Conservation (phyloP, 2,113 vertebrate species). For the Labeo catla region DNA sequence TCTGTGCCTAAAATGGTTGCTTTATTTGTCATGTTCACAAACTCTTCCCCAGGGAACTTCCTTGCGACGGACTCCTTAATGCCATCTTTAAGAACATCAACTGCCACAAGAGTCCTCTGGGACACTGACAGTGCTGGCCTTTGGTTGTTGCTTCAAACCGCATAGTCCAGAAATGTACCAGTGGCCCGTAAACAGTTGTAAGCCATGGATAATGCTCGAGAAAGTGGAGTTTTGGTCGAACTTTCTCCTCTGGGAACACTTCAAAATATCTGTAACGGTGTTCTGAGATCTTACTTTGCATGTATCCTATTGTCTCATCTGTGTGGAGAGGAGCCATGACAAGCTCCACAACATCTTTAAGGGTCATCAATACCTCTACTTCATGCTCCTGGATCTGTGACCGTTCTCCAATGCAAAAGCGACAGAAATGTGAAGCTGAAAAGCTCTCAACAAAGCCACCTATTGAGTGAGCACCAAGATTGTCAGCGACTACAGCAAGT, state of each 20-base stretch:
- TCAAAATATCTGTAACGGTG: slow-evolving; percentile 33
- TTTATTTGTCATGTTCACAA: slow-evolving; percentile 11
- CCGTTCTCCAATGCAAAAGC: slow-evolving; percentile 41
- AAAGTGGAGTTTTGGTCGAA: slow-evolving; percentile 15
- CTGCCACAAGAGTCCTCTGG: neutral
- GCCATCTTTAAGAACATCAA: neutral
- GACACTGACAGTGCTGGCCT: slow-evolving; percentile 10
- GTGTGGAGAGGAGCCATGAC: slow-evolving; percentile 34
- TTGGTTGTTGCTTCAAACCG: neutral
- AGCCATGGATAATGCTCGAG: slow-evolving; percentile 23
- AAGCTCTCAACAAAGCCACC: slow-evolving; percentile 54
- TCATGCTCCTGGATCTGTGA: slow-evolving; percentile 31
- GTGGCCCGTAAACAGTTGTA: slow-evolving; percentile 1
- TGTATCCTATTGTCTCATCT: slow-evolving; percentile 33
- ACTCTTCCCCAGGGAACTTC: neutral
- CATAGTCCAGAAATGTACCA: neutral
- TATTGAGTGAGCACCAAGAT: slow-evolving; percentile 45
- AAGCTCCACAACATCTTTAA: slow-evolving; percentile 48
- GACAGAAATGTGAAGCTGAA: slow-evolving; percentile 28
- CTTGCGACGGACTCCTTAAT: neutral
- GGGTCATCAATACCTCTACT: slow-evolving; percentile 45
- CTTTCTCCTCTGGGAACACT: slow-evolving; percentile 16
- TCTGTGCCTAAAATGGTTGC: slow-evolving; percentile 14
- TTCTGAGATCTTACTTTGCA: slow-evolving; percentile 45
- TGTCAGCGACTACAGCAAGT: slow-evolving; percentile 40